A percentile compares a stretch with the other conserved stretches of the same genome.
These are phyloP conservation scores for Oligia latruncula DNA, from an alignment of 2,888 invertebrate species.

Conservation along the genomic window DNA sequence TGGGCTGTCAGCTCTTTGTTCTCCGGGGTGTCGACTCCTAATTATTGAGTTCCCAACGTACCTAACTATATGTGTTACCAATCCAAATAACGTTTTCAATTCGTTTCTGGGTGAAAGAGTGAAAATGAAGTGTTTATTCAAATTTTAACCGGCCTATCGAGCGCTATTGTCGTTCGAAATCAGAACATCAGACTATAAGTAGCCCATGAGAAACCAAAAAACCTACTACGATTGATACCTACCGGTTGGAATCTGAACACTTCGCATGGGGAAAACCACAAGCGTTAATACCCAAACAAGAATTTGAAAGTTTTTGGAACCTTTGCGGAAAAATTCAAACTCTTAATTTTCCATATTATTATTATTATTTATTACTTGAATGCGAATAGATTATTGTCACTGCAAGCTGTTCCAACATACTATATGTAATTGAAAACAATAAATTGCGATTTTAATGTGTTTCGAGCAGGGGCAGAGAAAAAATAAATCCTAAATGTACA, in stretches of 20 bases:
- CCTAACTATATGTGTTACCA: background rate
- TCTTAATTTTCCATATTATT: background rate
- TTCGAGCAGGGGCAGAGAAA: conserved; percentile 38
- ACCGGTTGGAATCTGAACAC: conserved; percentile 41
- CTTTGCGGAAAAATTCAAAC: background rate
- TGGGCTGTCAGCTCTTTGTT: conserved; percentile 46
- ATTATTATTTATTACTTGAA: conserved; percentile 20
- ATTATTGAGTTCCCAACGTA: background rate
- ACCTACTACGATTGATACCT: conserved; percentile 30
- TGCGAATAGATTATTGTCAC: conserved; percentile 34
- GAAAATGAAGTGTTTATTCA: conserved; percentile 33
- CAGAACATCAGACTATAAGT: conserved; percentile 43
- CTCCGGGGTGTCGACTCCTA: conserved; percentile 7
- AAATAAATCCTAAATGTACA: conserved; percentile 58
- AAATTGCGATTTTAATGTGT: conserved; percentile 51
- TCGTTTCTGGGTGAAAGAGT: conserved; percentile 40
- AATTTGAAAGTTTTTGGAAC: conserved; percentile 18
- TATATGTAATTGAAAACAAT: conserved; percentile 55
- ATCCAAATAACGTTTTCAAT: conserved; percentile 12
- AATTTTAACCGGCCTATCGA: conserved; percentile 36
- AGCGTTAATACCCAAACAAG: conserved; percentile 35
- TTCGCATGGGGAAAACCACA: conserved; percentile 46
- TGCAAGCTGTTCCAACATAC: conserved; percentile 33
- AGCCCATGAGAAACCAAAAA: conserved; percentile 50
- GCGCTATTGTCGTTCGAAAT: conserved; percentile 39